Base-by-base conservation (phyloP, 2,797 vertebrate genomes). In the Eulemur mongoz region DNA sequence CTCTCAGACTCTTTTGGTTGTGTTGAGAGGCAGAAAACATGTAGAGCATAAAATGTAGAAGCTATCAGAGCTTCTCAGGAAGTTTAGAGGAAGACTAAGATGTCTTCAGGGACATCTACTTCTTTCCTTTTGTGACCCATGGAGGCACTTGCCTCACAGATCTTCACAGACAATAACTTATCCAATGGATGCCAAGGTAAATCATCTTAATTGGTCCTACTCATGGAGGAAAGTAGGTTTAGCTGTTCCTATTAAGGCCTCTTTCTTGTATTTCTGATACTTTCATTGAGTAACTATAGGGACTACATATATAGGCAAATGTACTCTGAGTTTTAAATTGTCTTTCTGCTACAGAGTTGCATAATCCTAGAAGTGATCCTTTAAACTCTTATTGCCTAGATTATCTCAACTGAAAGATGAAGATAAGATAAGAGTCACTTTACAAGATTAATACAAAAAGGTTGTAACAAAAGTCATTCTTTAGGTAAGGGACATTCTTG, bases 391-490 rank as follows among this genome's bases (percentile, higher is more conserved):
- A 87, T 48, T 84, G 70, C 59, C 32, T 65, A 25, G 40, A 50
- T 94, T 76, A 87, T 63, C 40, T 59, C 40, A 78, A 8, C 30
- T 91, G 40, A 86, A 85, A 95, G 45, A 59, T 54, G 27, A 79
- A 23, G 15, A 83, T 87, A 67, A 63, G 89, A 63, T 79, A 79
- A n/a, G 76, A 82, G 11, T 89, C 48, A 50, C 23, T 73, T 86
- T 9, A 45, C 20, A 91, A 20, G 3, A 50, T 61, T 38, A 63
- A 79, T 90, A 22, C 30, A 78, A 83, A 67, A 78, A 35, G 27
- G 65, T 94, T 94, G 52, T 59, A 86, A 50, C 94, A 61, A 80
- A 91, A 88, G 52, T 35, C 43, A 69, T 73, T 89, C 67, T 82
- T 69, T 86, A 76, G 22, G 81, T 86, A 63, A 82, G 27, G 48